A percentile compares a stretch with the other conserved stretches of the same genome.
These are phyloP conservation scores for Calameuta idolon DNA, from an alignment of 2,888 invertebrate genomes.

Conservation along the genomic window DNA sequence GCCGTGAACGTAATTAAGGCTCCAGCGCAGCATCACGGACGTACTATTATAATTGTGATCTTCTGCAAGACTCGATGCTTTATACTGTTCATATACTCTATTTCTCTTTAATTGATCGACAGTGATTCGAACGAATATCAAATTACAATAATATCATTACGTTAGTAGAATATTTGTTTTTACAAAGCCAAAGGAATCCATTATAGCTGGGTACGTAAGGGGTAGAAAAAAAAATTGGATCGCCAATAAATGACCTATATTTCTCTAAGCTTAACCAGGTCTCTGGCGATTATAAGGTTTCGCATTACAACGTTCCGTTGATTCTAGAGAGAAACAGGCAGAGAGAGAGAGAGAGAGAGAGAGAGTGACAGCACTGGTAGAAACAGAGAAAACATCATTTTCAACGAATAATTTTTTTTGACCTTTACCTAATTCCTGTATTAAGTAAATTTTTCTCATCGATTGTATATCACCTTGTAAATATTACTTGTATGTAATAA, in stretches of 20 bases:
- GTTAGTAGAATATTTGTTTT: background rate
- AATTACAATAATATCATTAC: background rate
- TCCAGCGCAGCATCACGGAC: background rate
- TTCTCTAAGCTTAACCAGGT: background rate
- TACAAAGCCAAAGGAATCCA: background rate
- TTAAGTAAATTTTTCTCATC: background rate
- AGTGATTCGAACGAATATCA: background rate
- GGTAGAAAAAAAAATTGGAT: conserved; percentile 3
- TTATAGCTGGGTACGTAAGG: background rate
- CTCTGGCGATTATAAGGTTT: background rate
- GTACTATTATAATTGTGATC: background rate
- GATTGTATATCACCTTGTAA: background rate
- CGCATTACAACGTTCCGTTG: background rate
- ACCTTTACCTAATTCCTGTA: background rate
- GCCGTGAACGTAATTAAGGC: background rate
- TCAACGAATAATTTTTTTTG: background rate
- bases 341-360: too few relatives aligned
- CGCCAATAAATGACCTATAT: background rate
- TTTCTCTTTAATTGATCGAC: background rate
- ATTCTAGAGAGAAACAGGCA: background rate
- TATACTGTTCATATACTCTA: background rate
- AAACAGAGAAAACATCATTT: background rate
- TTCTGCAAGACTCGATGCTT: background rate
- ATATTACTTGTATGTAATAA: background rate
- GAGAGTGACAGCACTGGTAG: too few relatives aligned